Evolutionary conservation across 1,140 invertebrate species (phyloP).

Genomic region (Trachymyrmex septentrionalis): DNA sequence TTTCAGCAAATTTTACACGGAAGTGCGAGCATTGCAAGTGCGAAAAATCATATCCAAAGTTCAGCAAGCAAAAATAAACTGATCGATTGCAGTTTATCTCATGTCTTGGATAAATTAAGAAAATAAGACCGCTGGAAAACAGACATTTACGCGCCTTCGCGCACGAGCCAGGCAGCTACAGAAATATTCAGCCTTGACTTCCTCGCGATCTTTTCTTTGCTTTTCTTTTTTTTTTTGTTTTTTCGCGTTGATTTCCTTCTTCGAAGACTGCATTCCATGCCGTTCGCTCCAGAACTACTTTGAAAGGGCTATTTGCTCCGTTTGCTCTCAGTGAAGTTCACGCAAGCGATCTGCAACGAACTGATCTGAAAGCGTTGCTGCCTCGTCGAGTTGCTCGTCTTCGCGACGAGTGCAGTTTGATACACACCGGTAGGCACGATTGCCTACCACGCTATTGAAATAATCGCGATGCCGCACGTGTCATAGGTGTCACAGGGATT

Average conservation of each 20-base stretch:
- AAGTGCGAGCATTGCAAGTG: not conserved
- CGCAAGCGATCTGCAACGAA: not conserved
- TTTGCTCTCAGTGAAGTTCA: not conserved
- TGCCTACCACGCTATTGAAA: not conserved
- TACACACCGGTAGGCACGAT: constrained; percentile 31
- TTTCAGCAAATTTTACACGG: not conserved
- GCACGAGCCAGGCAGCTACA: constrained; percentile 16
- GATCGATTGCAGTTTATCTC: constrained; percentile 34
- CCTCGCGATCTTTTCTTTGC: constrained; percentile 13
- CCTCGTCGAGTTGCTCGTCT: constrained; percentile 20
- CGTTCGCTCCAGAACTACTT: constrained; percentile 42
- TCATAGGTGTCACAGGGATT: constrained; percentile 38
- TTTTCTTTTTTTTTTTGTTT: not conserved
- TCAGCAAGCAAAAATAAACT: constrained; percentile 25
- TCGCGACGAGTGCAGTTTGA: not conserved
- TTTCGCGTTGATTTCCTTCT: constrained; percentile 45
- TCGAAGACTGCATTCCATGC: constrained; percentile 41
- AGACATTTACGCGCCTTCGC: constrained; percentile 22
- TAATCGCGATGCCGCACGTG: constrained; percentile 34
- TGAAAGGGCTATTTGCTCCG: not conserved
- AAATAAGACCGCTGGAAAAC: too few relatives aligned
- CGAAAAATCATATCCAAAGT: constrained; percentile 12
- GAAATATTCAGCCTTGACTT: constrained; percentile 60
- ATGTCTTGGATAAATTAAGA: constrained; percentile 28
- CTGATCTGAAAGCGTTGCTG: constrained; percentile 3